Conservation (phyloP, 2,113 vertebrate genomes). For the Takifugu flavidus region DNA sequence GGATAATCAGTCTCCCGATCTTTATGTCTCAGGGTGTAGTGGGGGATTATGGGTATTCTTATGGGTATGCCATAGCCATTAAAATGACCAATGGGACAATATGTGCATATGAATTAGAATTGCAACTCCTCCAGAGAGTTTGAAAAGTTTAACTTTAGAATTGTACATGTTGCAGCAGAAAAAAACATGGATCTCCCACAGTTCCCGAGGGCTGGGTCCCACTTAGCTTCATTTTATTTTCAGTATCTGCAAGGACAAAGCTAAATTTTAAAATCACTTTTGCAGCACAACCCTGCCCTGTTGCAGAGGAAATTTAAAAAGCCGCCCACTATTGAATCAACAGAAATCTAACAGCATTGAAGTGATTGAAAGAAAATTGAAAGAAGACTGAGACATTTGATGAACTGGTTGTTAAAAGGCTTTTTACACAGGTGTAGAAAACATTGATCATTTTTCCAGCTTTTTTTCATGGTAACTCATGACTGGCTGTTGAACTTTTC, state of each 20-base stretch:
- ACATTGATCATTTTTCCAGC: too few relatives aligned
- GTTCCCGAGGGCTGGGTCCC: not conserved
- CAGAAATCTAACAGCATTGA: too few relatives aligned
- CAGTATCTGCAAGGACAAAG: not conserved
- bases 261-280: not conserved
- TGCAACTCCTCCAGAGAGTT: not conserved
- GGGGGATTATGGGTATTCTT: not conserved
- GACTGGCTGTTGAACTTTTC: too few relatives aligned
- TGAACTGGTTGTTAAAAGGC: too few relatives aligned
- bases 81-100: conserved; percentile 17
- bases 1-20: conserved; percentile 35
- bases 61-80: conserved; percentile 6
- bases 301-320: too few relatives aligned
- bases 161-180: not conserved
- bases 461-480: too few relatives aligned
- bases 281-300: too few relatives aligned
- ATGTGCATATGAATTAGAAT: not conserved
- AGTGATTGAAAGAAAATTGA: too few relatives aligned
- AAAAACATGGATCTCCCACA: not conserved
- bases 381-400: too few relatives aligned
- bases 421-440: too few relatives aligned
- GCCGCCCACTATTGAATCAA: too few relatives aligned
- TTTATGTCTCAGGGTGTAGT: conserved; percentile 30
- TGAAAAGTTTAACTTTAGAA: not conserved
- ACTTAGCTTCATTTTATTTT: not conserved